phyloP scores from a whole-genome alignment of 2,888 invertebrate genomes.

The Cremastinae sp. region DNA sequence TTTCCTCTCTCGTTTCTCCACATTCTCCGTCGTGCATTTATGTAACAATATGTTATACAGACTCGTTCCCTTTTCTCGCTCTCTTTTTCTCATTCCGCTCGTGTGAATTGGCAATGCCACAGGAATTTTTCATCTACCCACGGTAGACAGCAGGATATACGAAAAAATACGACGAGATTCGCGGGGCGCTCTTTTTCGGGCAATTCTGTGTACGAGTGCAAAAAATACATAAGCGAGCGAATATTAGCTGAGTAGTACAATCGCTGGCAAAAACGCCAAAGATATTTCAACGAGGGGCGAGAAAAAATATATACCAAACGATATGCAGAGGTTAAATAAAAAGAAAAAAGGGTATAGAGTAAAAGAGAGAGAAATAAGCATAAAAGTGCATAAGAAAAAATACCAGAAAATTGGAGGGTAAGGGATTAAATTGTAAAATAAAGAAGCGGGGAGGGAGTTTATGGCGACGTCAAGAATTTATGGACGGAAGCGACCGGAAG shows the following conservation, averaged over 20 bases:
- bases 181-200: neutral
- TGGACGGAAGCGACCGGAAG: conserved; percentile 66
- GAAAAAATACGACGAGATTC: conserved; percentile 28
- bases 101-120: conserved; percentile 53
- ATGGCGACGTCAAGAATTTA: neutral
- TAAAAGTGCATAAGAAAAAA: conserved; percentile 46
- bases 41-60: conserved; percentile 19
- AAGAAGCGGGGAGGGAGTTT: conserved; percentile 47
- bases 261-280: too few relatives aligned
- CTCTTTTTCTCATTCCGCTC: conserved; percentile 27
- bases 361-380: conserved; percentile 13
- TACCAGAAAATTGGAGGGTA: conserved; percentile 37
- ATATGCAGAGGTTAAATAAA: conserved; percentile 16
- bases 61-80: conserved; percentile 27
- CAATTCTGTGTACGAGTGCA: conserved; percentile 2
- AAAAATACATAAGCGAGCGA: too few relatives aligned
- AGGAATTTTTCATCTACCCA: conserved; percentile 48
- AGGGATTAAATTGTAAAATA: conserved; percentile 13
- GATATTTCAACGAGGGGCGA: conserved; percentile 16
- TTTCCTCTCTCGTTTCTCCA: conserved; percentile 7
- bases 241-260: too few relatives aligned
- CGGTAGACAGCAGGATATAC: conserved; percentile 39
- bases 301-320: conserved; percentile 2
- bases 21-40: conserved; percentile 11
- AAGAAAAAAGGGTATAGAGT: conserved; percentile 1